Conservation (phyloP, 2,113 vertebrate genomes). For the Agapornis roseicollis region DNA sequence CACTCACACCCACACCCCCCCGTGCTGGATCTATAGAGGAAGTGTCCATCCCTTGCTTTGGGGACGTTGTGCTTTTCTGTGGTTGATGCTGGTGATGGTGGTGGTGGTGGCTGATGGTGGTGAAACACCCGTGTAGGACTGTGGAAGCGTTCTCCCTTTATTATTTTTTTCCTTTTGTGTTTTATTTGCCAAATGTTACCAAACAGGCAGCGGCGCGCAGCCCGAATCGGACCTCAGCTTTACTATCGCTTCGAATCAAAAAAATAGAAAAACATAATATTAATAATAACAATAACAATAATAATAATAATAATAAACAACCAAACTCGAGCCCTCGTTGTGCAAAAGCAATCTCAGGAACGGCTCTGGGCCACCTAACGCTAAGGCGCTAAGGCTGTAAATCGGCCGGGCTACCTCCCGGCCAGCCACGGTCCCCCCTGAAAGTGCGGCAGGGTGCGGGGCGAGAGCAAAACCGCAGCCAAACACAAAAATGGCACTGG, state of each 20-base stretch:
- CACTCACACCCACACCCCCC: constrained; percentile 64
- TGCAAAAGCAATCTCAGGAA: constrained; percentile 85
- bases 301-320: not conserved
- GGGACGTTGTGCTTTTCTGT: constrained; percentile 69
- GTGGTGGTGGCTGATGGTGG: constrained; percentile 45
- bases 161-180: constrained; percentile 39
- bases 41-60: constrained; percentile 72
- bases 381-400: constrained; percentile 73
- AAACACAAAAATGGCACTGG: constrained; percentile 59
- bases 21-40: constrained; percentile 73
- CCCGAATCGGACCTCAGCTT: constrained; percentile 81
- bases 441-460: constrained; percentile 49
- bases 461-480: constrained; percentile 18
- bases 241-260: constrained; percentile 72
- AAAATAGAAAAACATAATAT: not conserved
- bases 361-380: constrained; percentile 79
- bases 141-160: constrained; percentile 60
- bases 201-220: constrained; percentile 74
- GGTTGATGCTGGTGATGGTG: constrained; percentile 74
- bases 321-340: constrained; percentile 70
- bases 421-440: constrained; percentile 69
- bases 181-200: constrained; percentile 81
- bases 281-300: not conserved
- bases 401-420: constrained; percentile 37
- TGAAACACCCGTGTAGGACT: constrained; percentile 75